Percentiles rank a stretch among this genome's conserved stretches.
These are phyloP conservation scores for Timema cristinae DNA, from an alignment of 2,888 invertebrate genomes.

Conservation along the genomic window DNA sequence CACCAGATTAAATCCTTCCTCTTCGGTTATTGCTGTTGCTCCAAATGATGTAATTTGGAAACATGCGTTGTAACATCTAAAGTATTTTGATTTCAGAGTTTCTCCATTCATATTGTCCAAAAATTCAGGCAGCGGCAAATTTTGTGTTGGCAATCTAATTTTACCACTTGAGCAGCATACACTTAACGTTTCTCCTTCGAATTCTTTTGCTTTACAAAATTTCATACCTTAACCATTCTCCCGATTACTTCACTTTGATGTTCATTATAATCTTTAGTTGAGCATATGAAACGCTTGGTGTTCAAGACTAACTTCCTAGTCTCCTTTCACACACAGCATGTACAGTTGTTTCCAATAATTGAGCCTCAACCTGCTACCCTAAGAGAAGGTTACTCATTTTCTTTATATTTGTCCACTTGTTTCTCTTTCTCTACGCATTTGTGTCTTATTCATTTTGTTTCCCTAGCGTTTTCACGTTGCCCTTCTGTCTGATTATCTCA, in stretches of 20 bases:
- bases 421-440: too few relatives aligned
- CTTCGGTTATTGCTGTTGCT: constrained; percentile 3
- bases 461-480: too few relatives aligned
- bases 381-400: too few relatives aligned
- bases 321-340: too few relatives aligned
- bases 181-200: background rate
- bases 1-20: background rate
- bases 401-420: too few relatives aligned
- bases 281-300: too few relatives aligned
- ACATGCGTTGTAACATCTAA: background rate
- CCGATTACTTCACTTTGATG: background rate
- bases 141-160: constrained; percentile 1
- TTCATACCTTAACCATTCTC: background rate
- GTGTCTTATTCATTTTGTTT: too few relatives aligned
- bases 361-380: too few relatives aligned
- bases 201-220: background rate
- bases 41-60: background rate
- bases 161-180: background rate
- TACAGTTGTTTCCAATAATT: too few relatives aligned
- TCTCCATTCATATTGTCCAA: background rate
- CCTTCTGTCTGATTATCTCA: too few relatives aligned
- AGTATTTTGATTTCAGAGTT: background rate
- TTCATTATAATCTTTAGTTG: constrained; percentile 1
- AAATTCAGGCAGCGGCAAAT: background rate
- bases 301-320: too few relatives aligned